phyloP scores from a whole-genome alignment of 2,113 vertebrate genomes.

The Pelmatolapia mariae region DNA sequence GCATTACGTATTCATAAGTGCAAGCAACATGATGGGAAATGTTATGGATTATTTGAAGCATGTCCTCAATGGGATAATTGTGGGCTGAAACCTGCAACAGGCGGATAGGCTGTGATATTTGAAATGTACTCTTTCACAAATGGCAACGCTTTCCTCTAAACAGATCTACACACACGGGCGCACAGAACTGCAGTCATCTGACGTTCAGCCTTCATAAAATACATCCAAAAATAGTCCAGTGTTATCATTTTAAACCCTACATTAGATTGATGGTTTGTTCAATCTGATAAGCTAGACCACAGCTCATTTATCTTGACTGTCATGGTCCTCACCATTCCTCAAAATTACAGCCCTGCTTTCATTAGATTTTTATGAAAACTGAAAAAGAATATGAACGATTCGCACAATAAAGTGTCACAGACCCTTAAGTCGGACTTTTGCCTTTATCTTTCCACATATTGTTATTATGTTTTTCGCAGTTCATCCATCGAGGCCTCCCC shows the following conservation, averaged over 20 bases:
- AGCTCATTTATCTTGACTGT: slow-evolving; percentile 34
- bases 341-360: slow-evolving; percentile 9
- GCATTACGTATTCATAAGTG: neutral
- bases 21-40: neutral
- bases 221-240: neutral
- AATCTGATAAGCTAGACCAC: slow-evolving; percentile 11
- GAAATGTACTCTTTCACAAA: neutral
- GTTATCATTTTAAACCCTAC: neutral
- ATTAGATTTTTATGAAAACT: slow-evolving; percentile 23
- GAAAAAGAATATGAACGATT: slow-evolving; percentile 36
- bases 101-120: neutral
- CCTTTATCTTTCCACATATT: slow-evolving; percentile 2
- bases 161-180: neutral
- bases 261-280: slow-evolving; percentile 22
- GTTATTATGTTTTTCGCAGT: neutral
- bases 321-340: slow-evolving; percentile 10
- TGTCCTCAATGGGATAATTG: neutral
- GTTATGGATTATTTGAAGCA: neutral
- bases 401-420: slow-evolving; percentile 32
- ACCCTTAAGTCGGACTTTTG: neutral
- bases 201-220: neutral
- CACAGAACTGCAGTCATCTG: neutral
- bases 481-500: neutral
- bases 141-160: neutral
- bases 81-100: neutral